These are phyloP conservation scores for Cosmia pyralina DNA, from an alignment of 2,888 invertebrate species.

Conservation along the genomic window DNA sequence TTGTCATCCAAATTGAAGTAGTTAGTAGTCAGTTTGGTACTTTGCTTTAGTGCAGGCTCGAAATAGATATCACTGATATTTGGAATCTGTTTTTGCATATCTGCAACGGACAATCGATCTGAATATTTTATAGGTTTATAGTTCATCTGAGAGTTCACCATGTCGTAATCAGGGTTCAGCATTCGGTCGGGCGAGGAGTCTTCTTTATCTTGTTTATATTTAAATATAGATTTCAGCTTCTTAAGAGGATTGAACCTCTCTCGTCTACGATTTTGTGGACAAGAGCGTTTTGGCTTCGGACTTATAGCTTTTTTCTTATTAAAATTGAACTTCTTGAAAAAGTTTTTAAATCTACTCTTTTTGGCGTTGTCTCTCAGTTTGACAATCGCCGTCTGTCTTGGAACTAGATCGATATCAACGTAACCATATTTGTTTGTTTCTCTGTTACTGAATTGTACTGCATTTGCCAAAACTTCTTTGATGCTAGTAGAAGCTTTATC, in stretches of 20 bases:
- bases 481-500: constrained; percentile 30
- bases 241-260: constrained; percentile 76
- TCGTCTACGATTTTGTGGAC: constrained; percentile 44
- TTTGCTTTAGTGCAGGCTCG: not conserved
- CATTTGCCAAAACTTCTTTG: constrained; percentile 13
- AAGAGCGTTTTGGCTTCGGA: constrained; percentile 42
- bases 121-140: constrained; percentile 66
- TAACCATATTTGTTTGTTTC: constrained; percentile 64
- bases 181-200: not conserved
- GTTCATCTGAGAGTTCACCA: constrained; percentile 59
- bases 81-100: constrained; percentile 73
- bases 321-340: constrained; percentile 69
- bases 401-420: constrained; percentile 71
- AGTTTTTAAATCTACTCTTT: constrained; percentile 63
- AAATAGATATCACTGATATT: constrained; percentile 68
- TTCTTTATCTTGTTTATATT: constrained; percentile 42
- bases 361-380: constrained; percentile 63
- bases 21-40: not conserved
- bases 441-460: constrained; percentile 8
- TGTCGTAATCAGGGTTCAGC: constrained; percentile 65
- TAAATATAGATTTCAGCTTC: constrained; percentile 73
- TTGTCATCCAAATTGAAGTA: constrained; percentile 33
- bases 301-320: constrained; percentile 52
- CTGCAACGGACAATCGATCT: constrained; percentile 64
- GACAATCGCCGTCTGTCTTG: constrained; percentile 70